Base-by-base conservation (phyloP, 2,113 vertebrate species). In the Myiagra hebetior region DNA sequence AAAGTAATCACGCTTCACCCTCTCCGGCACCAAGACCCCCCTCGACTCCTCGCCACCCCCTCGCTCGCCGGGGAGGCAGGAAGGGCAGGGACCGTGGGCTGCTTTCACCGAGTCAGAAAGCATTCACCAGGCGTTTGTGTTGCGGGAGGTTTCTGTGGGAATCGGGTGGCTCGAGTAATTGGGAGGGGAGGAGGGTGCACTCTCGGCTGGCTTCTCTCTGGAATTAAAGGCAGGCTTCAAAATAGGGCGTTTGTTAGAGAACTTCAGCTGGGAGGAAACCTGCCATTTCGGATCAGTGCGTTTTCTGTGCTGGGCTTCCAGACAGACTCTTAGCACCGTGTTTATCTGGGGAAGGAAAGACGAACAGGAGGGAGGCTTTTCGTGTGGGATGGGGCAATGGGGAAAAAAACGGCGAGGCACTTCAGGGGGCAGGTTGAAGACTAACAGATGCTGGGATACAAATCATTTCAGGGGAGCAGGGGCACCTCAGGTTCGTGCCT, bases 31-130 rank as follows among this genome's bases (percentile, higher is more conserved):
- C 46, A 35, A 90, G 78, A 55, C 83, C 68, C 92, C 82, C 82
- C 79, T 49, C 75, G 26, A 49, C 46, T 95, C 50, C 76, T 78
- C 44, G 33, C 92, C 89, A 87, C 93, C 93, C 74, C 65, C 82
- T 73, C 55, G 3, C 90, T 78, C 94, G 50, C 85, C n/a, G 7
- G 94, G 87, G 69, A 82, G 78, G 79, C 94, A 93, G 83, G 85
- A 87, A 92, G 89, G 93, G 76, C 93, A 93, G 72, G 64, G 49
- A 68, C 64, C 67, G 85, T 77, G 95, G 94, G 94, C 64, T 87
- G 79, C 85, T 95, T 88, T 88, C 88, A 82, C 46, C 23, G n/a
- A 92, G 80, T 72, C 83, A 37, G 83, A 83, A 85, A 95, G 91
- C 91, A 92, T 93, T 91, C 67, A 76, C 63, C 68, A 83, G 62